These are phyloP conservation scores for Gryon sp. DNA, from an alignment of 1,140 invertebrate species.

Conservation along the genomic window DNA sequence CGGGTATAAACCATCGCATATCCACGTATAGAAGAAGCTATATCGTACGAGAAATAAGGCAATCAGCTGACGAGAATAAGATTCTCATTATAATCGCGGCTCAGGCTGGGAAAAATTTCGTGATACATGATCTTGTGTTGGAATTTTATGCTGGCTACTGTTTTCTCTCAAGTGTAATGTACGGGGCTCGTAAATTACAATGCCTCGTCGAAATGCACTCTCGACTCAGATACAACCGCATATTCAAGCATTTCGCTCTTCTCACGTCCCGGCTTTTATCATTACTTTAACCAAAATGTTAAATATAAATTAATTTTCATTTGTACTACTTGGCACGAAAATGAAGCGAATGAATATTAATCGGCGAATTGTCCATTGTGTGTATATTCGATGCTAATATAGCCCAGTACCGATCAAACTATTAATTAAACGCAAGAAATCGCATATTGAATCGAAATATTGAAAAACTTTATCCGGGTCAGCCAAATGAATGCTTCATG, in stretches of 20 bases:
- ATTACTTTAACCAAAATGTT: conserved; percentile 36
- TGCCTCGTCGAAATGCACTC: conserved; percentile 39
- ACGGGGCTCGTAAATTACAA: conserved; percentile 49
- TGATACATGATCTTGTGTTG: conserved; percentile 52
- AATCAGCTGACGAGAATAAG: conserved; percentile 62
- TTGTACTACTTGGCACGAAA: background rate
- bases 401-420: background rate
- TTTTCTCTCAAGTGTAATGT: conserved; percentile 45
- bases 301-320: conserved; percentile 14
- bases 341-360: conserved; percentile 25
- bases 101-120: conserved; percentile 56
- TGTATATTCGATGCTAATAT: conserved; percentile 23
- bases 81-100: conserved; percentile 51
- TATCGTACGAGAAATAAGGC: conserved; percentile 53
- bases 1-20: conserved; percentile 44
- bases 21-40: conserved; percentile 31
- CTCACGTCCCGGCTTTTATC: conserved; percentile 36
- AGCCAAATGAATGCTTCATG: background rate
- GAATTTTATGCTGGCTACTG: conserved; percentile 50
- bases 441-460: background rate
- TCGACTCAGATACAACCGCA: conserved; percentile 6
- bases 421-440: background rate
- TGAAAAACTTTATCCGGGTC: conserved; percentile 22
- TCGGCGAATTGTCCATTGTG: background rate
- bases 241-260: conserved; percentile 38